A percentile compares a stretch with the other conserved stretches of the same genome.
These are phyloP conservation scores for Acrobasis suavella DNA, from an alignment of 2,888 invertebrate species.

Conservation along the genomic window DNA sequence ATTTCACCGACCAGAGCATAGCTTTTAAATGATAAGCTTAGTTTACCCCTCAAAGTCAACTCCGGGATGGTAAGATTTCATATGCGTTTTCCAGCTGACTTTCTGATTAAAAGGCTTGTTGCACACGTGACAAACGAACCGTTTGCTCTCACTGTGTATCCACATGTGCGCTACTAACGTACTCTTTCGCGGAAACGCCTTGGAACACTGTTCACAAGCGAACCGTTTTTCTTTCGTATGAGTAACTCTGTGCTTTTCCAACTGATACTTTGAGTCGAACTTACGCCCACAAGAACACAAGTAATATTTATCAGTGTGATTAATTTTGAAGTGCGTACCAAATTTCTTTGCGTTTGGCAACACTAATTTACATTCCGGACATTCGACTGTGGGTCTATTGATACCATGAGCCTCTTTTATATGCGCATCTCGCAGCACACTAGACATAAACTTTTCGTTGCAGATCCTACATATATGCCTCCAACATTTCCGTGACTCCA, in stretches of 20 bases:
- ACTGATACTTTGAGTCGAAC: conserved; percentile 64
- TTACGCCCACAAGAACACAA: conserved; percentile 59
- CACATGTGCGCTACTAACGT: conserved; percentile 63
- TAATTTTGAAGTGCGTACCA: conserved; percentile 52
- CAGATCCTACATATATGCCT: conserved; percentile 54
- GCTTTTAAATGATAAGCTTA: too few relatives aligned
- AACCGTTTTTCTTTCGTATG: conserved; percentile 74
- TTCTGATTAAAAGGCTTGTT: conserved; percentile 58
- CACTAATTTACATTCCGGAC: conserved; percentile 50
- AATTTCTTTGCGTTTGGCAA: conserved; percentile 49
- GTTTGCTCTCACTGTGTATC: conserved; percentile 63
- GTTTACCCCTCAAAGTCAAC: background rate
- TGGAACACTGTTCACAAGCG: conserved; percentile 70
- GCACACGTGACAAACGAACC: conserved; percentile 57
- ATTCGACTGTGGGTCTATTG: conserved; percentile 50
- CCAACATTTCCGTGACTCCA: conserved; percentile 50
- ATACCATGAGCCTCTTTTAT: conserved; percentile 50
- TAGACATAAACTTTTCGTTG: conserved; percentile 50
- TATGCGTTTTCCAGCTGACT: conserved; percentile 56
- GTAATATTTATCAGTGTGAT: conserved; percentile 53
- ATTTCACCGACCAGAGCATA: too few relatives aligned
- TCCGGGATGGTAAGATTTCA: conserved; percentile 36
- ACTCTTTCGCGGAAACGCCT: conserved; percentile 62
- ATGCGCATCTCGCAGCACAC: conserved; percentile 49
- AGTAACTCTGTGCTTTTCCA: conserved; percentile 71